These are phyloP conservation scores for Tribolium freemani DNA, from an alignment of 2,888 invertebrate species.

Conservation along the genomic window DNA sequence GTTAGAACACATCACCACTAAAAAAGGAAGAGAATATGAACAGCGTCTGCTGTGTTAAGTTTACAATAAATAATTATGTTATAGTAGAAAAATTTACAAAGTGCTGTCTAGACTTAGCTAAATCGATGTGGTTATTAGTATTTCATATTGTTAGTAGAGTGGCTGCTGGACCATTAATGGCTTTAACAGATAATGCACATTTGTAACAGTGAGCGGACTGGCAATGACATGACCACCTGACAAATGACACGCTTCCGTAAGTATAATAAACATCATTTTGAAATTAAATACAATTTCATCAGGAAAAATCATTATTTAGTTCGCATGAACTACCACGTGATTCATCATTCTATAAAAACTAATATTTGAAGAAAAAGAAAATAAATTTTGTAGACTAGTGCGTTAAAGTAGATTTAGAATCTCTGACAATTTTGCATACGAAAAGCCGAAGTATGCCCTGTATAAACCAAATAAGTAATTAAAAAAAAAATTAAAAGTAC, in stretches of 20 bases:
- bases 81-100: background rate
- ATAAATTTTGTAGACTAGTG: too few species aligned
- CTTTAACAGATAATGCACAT: conserved; percentile 23
- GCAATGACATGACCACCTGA: conserved; percentile 6
- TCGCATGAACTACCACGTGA: too few species aligned
- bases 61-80: conserved; percentile 7
- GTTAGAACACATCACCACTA: background rate
- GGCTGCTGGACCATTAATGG: conserved; percentile 3
- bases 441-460: too few species aligned
- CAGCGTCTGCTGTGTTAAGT: background rate
- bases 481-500: too few species aligned
- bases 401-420: too few species aligned
- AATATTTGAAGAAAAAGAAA: too few species aligned
- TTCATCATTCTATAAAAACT: too few species aligned
- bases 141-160: background rate
- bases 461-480: too few species aligned
- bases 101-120: background rate
- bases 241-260: conserved; percentile 1
- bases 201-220: conserved; percentile 12
- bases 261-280: background rate
- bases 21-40: background rate
- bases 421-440: too few species aligned
- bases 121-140: conserved; percentile 16
- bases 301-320: too few species aligned
- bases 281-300: background rate